A percentile compares a stretch with the other conserved stretches of the same genome.
These are phyloP conservation scores for Hypselothyrea guttata DNA, from an alignment of 2,888 invertebrate genomes.

Conservation along the genomic window DNA sequence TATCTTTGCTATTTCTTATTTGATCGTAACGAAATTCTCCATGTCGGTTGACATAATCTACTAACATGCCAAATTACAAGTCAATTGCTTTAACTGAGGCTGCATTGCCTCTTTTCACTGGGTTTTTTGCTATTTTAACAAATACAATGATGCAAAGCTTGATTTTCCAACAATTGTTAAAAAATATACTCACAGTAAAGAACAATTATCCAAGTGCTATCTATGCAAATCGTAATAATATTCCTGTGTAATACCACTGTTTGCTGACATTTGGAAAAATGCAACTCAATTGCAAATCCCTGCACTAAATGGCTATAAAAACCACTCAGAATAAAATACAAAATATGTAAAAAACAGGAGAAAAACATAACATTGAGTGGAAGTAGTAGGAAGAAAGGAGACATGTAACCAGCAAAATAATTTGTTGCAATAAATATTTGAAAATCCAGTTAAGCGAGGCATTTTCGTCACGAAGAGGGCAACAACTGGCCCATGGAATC, in stretches of 20 bases:
- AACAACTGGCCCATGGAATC: constrained; percentile 39
- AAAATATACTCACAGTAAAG: not conserved
- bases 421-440: constrained; percentile 78
- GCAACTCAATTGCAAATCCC: constrained; percentile 26
- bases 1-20: too few species aligned
- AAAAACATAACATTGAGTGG: not conserved
- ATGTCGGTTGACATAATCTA: too few species aligned
- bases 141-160: too few species aligned
- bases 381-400: not conserved
- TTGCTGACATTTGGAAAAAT: constrained; percentile 50
- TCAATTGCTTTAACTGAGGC: too few species aligned
- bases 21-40: too few species aligned
- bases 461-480: constrained; percentile 73
- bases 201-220: not conserved
- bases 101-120: too few species aligned
- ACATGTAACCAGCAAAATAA: constrained; percentile 67
- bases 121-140: too few species aligned
- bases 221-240: not conserved
- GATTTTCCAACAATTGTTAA: too few species aligned
- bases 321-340: constrained; percentile 27
- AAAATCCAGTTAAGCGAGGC: constrained; percentile 78
- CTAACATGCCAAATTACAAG: too few species aligned
- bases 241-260: constrained; percentile 38
- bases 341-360: too few species aligned
- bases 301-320: constrained; percentile 68